These are phyloP conservation scores for Reticulitermes lucifugus DNA, from an alignment of 2,888 invertebrate species.

Conservation along the genomic window DNA sequence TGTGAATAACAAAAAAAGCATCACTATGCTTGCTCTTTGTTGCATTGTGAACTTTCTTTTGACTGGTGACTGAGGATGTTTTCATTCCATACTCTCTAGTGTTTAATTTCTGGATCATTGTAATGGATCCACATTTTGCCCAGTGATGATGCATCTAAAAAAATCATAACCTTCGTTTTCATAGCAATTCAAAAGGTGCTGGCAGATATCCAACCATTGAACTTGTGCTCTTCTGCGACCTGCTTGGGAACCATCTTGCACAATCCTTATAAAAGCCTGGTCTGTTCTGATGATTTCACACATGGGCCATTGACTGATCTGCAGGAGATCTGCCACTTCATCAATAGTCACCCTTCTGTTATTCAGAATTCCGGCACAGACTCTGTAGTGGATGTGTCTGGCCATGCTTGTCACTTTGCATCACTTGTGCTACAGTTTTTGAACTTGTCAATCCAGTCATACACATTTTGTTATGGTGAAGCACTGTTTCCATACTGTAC, in stretches of 20 bases:
- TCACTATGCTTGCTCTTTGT: neutral
- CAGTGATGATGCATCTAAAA: neutral
- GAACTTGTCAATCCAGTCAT: neutral
- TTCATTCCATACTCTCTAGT: slow-evolving; percentile 22
- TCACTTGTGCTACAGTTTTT: neutral
- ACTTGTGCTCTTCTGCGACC: neutral
- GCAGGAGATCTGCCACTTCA: neutral
- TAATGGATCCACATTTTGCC: slow-evolving; percentile 5
- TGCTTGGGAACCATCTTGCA: slow-evolving; percentile 39
- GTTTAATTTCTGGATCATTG: slow-evolving; percentile 23
- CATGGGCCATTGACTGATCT: neutral
- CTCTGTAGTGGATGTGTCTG: neutral
- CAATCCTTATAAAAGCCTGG: slow-evolving; percentile 42
- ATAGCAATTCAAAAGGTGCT: neutral
- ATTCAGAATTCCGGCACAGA: neutral
- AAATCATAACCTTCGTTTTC: neutral
- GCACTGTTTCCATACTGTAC: slow-evolving; percentile 2
- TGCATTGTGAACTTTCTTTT: slow-evolving; percentile 19
- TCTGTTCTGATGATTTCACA: neutral
- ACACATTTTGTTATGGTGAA: neutral
- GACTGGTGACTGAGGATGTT: slow-evolving; percentile 4
- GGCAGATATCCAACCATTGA: neutral
- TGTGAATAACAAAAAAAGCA: neutral
- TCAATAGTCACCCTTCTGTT: neutral
- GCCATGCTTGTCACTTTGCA: neutral